phyloP scores from a whole-genome alignment of 2,888 invertebrate genomes.

The Chironomus tentans region DNA sequence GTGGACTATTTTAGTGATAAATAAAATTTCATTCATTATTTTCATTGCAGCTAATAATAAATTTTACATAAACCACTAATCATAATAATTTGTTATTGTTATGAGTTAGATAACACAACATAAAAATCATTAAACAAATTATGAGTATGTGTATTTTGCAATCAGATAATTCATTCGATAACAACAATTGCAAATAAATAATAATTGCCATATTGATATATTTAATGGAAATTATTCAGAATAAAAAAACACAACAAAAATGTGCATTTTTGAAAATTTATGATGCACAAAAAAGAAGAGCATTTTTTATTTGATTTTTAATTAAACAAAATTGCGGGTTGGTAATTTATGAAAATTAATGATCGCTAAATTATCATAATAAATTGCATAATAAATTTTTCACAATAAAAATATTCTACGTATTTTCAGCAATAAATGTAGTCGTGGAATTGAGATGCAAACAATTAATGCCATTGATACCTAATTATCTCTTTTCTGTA shows the following conservation, averaged over 20 bases:
- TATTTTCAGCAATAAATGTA: background rate
- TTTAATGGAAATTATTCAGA: background rate
- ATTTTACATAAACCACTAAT: background rate
- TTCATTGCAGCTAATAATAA: background rate
- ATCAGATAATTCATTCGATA: background rate
- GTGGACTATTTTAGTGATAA: background rate
- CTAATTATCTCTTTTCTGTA: background rate
- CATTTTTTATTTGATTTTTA: conserved; percentile 5
- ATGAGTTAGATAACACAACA: background rate
- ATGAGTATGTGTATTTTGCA: background rate
- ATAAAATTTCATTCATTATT: background rate
- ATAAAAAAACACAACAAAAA: background rate
- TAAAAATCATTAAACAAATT: background rate
- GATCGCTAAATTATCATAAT: conserved; percentile 3
- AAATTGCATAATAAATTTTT: conserved; percentile 8
- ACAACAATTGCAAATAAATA: background rate
- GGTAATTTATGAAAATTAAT: conserved; percentile 9
- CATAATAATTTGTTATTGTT: background rate
- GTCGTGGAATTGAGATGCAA: background rate
- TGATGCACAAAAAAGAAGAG: background rate
- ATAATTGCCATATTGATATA: background rate
- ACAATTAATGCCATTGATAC: conserved; percentile 1
- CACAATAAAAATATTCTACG: background rate
- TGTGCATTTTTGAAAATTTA: background rate
- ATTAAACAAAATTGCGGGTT: background rate